Evolutionary conservation across 1,140 invertebrate species (phyloP), one percentile per base, ranked within the genome.

Genomic region (Rhizoglyphus robini): DNA sequence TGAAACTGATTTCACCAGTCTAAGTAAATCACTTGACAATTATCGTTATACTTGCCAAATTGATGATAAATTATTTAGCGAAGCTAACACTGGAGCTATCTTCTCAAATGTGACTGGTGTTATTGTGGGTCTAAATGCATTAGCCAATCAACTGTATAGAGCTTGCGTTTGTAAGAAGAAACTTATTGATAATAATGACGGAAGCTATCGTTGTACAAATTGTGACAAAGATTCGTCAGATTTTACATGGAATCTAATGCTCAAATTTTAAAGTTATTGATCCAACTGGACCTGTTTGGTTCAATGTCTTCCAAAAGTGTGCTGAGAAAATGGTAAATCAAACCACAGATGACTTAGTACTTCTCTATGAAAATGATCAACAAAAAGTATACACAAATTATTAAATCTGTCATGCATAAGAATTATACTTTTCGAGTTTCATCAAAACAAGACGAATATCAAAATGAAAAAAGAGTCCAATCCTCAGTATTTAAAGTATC

Each of bases 141-240:
- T 82, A 71, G 77, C 81, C 1, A 88, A 94, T 67, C 93, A 84
- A 31, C 75, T 93, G 48, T 98, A 98, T 73, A 86, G 90, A 78
- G 85, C 90, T 1, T 97, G 94, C 72, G 87, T 91, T 58, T 97
- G 93, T 75, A 94, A 95, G 72, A 97, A 96, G 73, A 97, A 98
- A 76, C 82, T 86, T 0, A 77, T 94, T 30, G 92, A 96, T 77
- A 81, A 86, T 72, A 83, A 86, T 49, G 88, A 87, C 4, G 83
- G 86, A 69, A 97, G 84, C 74, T 81, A 90, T 67, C n/a, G n/a
- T n/a, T 99, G 96, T 75, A 95, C 97, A 75, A 96, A 96, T 75
- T 99, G 95, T 75, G 82, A 86, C 68, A 79, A 82, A 51, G 87
- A 90, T 66, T 89, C 82, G 74, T 83, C 85, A 0, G 86, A 87